Percentiles rank a stretch among this genome's conserved stretches.
Evolutionary conservation across 2,113 vertebrate species (phyloP).

Genomic region (Gnathonemus longibarbis): DNA sequence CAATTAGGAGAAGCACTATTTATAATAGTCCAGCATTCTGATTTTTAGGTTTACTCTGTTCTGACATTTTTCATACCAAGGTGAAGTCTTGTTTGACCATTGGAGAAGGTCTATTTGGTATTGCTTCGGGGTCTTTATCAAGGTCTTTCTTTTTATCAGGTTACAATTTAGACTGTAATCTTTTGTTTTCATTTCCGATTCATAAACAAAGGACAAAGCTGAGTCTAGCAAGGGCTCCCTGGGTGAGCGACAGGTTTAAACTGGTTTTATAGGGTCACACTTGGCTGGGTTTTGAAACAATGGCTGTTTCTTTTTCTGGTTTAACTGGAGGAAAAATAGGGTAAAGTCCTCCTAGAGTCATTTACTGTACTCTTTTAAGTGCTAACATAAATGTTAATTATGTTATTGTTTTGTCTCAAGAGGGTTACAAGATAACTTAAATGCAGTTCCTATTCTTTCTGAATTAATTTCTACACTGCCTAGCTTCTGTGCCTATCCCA

Average conservation of each 20-base stretch:
- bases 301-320: not conserved
- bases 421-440: not conserved
- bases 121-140: not conserved
- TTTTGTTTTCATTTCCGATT: not conserved
- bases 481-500: not conserved
- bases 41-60: not conserved
- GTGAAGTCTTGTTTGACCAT: not conserved
- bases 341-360: not conserved
- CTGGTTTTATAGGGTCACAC: not conserved
- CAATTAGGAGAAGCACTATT: not conserved
- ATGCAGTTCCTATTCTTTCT: not conserved
- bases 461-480: not conserved
- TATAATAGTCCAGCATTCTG: not conserved
- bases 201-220: not conserved
- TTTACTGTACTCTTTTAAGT: not conserved
- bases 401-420: not conserved
- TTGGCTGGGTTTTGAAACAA: not conserved
- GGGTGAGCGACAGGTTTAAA: not conserved
- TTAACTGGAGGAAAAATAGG: not conserved
- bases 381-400: not conserved
- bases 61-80: not conserved
- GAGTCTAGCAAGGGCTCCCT: not conserved
- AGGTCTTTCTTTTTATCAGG: not conserved
- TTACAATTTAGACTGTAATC: not conserved
- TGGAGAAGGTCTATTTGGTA: not conserved